These are phyloP conservation scores for Cinclus cinclus DNA, from an alignment of 2,113 vertebrate genomes.

Conservation along the genomic window DNA sequence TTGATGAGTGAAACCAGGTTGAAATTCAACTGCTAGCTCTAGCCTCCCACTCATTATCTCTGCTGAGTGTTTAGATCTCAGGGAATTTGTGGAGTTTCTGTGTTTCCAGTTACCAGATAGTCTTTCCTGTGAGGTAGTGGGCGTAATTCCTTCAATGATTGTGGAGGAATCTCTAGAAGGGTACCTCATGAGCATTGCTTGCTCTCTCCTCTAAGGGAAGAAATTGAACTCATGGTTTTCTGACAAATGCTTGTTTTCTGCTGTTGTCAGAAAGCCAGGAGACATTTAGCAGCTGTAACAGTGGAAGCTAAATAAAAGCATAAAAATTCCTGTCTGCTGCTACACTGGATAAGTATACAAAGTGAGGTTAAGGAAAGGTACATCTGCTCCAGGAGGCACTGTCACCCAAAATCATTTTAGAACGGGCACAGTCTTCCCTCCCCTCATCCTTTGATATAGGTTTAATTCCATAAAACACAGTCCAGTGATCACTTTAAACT, in stretches of 20 bases:
- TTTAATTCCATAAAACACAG: background rate
- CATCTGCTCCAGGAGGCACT: background rate
- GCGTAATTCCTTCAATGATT: background rate
- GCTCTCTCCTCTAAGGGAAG: background rate
- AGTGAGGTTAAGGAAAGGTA: background rate
- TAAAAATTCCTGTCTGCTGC: constrained; percentile 23
- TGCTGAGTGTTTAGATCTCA: constrained; percentile 25
- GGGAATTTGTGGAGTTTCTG: constrained; percentile 38
- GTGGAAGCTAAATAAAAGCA: constrained; percentile 37
- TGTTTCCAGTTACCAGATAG: constrained; percentile 7
- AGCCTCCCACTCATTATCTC: constrained; percentile 40
- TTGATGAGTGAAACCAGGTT: constrained; percentile 43
- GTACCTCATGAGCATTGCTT: background rate
- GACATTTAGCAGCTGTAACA: constrained; percentile 48
- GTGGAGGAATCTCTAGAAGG: background rate
- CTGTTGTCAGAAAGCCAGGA: constrained; percentile 34
- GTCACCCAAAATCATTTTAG: background rate
- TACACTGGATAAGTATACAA: background rate
- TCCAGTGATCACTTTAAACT: background rate
- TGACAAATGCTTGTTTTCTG: constrained; percentile 36
- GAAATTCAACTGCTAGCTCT: constrained; percentile 28
- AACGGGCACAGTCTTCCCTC: background rate
- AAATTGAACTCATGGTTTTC: constrained; percentile 3
- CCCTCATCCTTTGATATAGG: rapidly evolving
- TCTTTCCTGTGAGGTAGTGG: background rate